phyloP scores from a whole-genome alignment of 2,888 invertebrate species.

The Chamaedrilus cognettii region DNA sequence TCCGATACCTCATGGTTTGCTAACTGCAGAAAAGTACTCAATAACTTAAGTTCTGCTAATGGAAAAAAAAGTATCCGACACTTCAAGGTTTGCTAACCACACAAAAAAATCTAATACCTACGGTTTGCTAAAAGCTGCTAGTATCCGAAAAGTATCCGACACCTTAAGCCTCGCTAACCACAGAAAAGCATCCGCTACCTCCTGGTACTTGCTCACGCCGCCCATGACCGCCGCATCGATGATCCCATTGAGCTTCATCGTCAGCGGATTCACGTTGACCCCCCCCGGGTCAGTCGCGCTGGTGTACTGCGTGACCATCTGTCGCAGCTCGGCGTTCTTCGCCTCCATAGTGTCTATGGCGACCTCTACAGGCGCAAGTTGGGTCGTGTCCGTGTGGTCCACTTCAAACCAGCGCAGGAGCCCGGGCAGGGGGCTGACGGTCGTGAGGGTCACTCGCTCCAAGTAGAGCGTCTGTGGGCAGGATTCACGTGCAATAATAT shows the following conservation, averaged over 20 bases:
- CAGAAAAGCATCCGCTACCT: too few relatives aligned
- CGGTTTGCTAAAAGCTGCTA: too few relatives aligned
- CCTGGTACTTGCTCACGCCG: constrained; percentile 56
- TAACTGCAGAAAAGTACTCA: too few relatives aligned
- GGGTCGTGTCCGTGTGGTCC: constrained; percentile 71
- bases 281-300: constrained; percentile 63
- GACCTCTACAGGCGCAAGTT: constrained; percentile 66
- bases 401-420: constrained; percentile 64
- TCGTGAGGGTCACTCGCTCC: constrained; percentile 50
- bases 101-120: too few relatives aligned
- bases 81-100: too few relatives aligned
- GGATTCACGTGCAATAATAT: not conserved
- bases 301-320: constrained; percentile 74
- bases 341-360: constrained; percentile 49
- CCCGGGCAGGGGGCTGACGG: constrained; percentile 51
- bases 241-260: constrained; percentile 53
- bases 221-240: constrained; percentile 56
- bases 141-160: too few relatives aligned
- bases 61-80: too few relatives aligned
- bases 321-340: constrained; percentile 61
- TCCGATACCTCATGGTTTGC: too few relatives aligned
- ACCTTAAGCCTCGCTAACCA: too few relatives aligned
- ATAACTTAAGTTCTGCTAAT: too few relatives aligned
- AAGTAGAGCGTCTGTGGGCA: constrained; percentile 55
- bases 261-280: constrained; percentile 47